Percentiles rank a stretch among this genome's conserved stretches.
Evolutionary conservation across 2,888 invertebrate species (phyloP).

Genomic region (Drosophila cracens): DNA sequence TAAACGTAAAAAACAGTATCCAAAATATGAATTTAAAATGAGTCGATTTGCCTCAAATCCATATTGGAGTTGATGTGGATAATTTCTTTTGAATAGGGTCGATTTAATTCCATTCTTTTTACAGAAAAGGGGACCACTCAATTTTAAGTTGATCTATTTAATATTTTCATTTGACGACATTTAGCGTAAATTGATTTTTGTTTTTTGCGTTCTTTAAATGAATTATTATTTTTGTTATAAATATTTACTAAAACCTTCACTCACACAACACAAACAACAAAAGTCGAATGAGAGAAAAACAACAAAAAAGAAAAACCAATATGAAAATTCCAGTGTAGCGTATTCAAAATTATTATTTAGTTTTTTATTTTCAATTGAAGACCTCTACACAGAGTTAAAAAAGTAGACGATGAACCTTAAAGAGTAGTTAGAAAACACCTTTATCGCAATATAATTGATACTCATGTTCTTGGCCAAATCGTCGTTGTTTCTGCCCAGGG

Average conservation of each 20-base stretch:
- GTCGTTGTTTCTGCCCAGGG: slow-evolving; percentile 85
- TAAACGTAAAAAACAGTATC: slow-evolving; percentile 29
- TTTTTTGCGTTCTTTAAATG: slow-evolving; percentile 49
- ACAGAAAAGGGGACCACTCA: slow-evolving; percentile 15
- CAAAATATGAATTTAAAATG: not conserved
- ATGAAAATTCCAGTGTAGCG: slow-evolving; percentile 35
- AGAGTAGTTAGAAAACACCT: slow-evolving; percentile 56
- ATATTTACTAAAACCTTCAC: slow-evolving; percentile 41
- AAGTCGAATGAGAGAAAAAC: slow-evolving; percentile 27
- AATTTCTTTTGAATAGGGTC: slow-evolving; percentile 1
- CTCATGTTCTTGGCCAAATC: slow-evolving; percentile 83
- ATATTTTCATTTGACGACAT: slow-evolving; percentile 9
- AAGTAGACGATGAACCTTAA: slow-evolving; percentile 15
- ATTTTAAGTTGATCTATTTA: slow-evolving; percentile 10
- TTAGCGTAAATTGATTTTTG: slow-evolving; percentile 13
- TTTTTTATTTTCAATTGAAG: slow-evolving; percentile 14
- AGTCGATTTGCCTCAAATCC: slow-evolving; percentile 1
- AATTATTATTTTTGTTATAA: slow-evolving; percentile 32
- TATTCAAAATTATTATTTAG: slow-evolving; percentile 28
- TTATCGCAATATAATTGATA: slow-evolving; percentile 64
- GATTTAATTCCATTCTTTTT: slow-evolving; percentile 2
- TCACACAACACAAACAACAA: slow-evolving; percentile 63
- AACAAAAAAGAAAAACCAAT: not conserved
- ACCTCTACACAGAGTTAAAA: slow-evolving; percentile 12
- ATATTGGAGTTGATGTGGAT: slow-evolving; percentile 5